Percentiles rank a stretch among this genome's conserved stretches.
These are phyloP conservation scores for Myrmecophaga tridactyla DNA, from an alignment of 2,113 vertebrate species.

Conservation along the genomic window DNA sequence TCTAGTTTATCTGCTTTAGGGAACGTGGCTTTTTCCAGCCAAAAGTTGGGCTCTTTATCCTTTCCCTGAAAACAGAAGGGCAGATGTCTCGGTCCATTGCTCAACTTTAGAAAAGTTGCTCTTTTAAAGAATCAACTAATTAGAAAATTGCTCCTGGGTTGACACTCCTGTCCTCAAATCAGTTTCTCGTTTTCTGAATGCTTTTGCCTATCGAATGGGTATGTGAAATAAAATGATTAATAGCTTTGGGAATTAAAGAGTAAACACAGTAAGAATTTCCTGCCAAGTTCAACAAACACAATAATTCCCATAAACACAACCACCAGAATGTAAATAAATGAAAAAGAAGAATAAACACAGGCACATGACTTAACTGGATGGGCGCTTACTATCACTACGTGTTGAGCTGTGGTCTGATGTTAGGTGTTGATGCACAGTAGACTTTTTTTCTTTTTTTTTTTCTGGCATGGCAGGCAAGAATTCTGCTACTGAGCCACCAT, in stretches of 20 bases:
- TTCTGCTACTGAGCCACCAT: too few species aligned
- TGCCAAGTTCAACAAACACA: neutral
- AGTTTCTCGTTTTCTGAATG: slow-evolving; percentile 29
- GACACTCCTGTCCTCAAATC: neutral
- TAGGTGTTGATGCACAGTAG: neutral
- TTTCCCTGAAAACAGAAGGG: neutral
- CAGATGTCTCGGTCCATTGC: neutral
- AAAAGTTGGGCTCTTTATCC: neutral
- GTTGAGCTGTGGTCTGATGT: neutral
- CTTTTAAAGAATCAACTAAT: neutral
- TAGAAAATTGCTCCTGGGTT: neutral
- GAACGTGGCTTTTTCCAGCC: neutral
- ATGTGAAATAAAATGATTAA: slow-evolving; percentile 20
- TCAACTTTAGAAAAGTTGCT: neutral
- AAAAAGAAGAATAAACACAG: slow-evolving; percentile 2
- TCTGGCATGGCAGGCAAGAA: too few species aligned
- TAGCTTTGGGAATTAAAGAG: neutral
- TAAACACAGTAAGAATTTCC: slow-evolving; percentile 52
- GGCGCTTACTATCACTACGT: neutral
- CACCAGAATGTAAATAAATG: slow-evolving; percentile 20
- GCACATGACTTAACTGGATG: neutral
- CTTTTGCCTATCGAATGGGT: neutral
- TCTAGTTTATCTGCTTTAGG: neutral
- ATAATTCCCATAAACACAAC: neutral
- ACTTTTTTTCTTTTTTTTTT: too few species aligned